Evolutionary conservation across 1,140 invertebrate genomes (phyloP).

Genomic region (Drosophila persimilis): DNA sequence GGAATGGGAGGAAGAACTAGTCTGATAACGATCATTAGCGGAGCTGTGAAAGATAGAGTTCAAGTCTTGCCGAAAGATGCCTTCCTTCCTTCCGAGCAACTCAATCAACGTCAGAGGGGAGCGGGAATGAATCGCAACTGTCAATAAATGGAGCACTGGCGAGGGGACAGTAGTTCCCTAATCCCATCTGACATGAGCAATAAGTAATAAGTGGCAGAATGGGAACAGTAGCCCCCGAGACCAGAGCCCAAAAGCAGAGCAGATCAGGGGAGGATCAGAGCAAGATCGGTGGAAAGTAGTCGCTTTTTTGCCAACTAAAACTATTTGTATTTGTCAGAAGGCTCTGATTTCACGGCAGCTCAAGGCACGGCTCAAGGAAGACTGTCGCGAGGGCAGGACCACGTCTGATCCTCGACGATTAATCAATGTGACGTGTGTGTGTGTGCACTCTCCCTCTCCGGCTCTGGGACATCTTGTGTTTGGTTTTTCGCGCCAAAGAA

Average conservation of each 20-base stretch:
- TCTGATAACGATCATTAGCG: conserved; percentile 55
- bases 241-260: not conserved
- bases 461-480: conserved; percentile 16
- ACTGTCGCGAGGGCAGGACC: not conserved
- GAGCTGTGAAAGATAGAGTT: conserved; percentile 17
- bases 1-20: conserved; percentile 11
- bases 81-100: conserved; percentile 18
- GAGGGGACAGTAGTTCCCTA: conserved; percentile 36
- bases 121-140: conserved; percentile 62
- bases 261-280: conserved; percentile 19
- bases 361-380: not conserved
- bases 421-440: conserved; percentile 72
- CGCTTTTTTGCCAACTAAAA: conserved; percentile 31
- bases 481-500: conserved; percentile 35
- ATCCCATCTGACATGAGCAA: conserved; percentile 60
- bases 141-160: conserved; percentile 71
- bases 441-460: not conserved
- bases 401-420: conserved; percentile 59
- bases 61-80: conserved; percentile 1
- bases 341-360: conserved; percentile 52
- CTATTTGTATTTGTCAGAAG: conserved; percentile 78
- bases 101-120: conserved; percentile 66
- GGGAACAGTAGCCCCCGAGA: conserved; percentile 23
- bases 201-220: conserved; percentile 39
- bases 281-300: conserved; percentile 2